These are phyloP conservation scores for Esox niger DNA, from an alignment of 2,113 vertebrate genomes.

Conservation along the genomic window DNA sequence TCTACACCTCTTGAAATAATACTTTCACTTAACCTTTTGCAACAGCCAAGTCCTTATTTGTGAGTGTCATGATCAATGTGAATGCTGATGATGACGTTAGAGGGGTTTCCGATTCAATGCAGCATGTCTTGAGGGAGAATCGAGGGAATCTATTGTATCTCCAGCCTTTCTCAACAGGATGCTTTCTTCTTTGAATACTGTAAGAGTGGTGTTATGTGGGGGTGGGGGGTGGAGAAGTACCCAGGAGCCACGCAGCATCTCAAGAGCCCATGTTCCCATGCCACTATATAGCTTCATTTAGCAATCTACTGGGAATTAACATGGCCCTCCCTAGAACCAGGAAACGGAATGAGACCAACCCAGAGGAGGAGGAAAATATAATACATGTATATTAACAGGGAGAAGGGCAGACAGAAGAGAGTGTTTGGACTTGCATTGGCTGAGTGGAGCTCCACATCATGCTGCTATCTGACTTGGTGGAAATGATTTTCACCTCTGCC, in stretches of 20 bases:
- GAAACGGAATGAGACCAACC: background rate
- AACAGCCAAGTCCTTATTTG: no score
- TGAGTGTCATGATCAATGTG: no score
- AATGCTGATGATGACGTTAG: no score
- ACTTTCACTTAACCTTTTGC: no score
- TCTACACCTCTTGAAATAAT: no score
- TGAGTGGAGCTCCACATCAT: constrained; percentile 13
- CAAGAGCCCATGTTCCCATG: constrained; percentile 34
- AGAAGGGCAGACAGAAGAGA: constrained; percentile 54
- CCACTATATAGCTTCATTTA: constrained; percentile 76
- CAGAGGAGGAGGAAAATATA: constrained; percentile 53
- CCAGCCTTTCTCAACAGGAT: no score
- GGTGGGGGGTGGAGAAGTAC: background rate
- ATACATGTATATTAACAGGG: constrained; percentile 92
- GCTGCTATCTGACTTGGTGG: constrained; percentile 86
- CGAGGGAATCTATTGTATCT: no score
- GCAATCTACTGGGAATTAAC: constrained; percentile 64
- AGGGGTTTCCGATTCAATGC: no score
- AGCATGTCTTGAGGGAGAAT: no score
- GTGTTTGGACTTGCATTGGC: no score
- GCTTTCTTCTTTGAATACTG: no score
- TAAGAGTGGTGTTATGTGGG: no score
- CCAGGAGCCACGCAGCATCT: constrained; percentile 47
- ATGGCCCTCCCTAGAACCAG: constrained; percentile 4
- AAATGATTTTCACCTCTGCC: constrained; percentile 99